These are phyloP conservation scores for Mus minutoides DNA, from an alignment of 2,797 vertebrate genomes.

Conservation along the genomic window DNA sequence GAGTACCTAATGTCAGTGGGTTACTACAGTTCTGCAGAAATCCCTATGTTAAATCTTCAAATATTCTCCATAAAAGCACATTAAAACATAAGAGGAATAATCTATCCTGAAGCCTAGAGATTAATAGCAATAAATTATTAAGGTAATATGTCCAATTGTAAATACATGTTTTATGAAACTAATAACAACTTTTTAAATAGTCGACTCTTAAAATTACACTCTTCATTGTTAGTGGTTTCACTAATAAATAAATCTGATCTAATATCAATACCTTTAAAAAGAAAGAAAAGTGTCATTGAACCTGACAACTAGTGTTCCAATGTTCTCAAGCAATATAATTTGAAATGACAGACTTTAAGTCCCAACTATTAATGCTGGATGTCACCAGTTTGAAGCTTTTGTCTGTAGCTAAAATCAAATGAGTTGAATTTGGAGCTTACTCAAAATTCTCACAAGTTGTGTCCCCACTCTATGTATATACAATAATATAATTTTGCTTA, in stretches of 20 bases:
- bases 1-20: background rate
- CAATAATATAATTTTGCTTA: background rate
- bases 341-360: conserved; percentile 52
- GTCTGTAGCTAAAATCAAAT: conserved; percentile 70
- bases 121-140: background rate
- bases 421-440: conserved; percentile 37
- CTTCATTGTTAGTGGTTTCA: background rate
- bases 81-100: background rate
- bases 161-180: background rate
- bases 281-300: conserved; percentile 5
- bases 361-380: conserved; percentile 23
- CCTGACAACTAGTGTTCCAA: conserved; percentile 30
- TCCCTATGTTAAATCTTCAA: background rate
- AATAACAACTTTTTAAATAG: conserved; percentile 39
- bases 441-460: conserved; percentile 16
- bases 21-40: background rate
- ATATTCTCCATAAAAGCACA: background rate
- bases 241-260: conserved; percentile 52
- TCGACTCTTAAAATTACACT: background rate
- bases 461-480: background rate
- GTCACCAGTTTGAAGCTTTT: conserved; percentile 50
- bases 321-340: conserved; percentile 30
- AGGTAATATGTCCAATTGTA: background rate
- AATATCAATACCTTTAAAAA: conserved; percentile 56
- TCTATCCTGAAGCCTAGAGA: background rate